These are phyloP conservation scores for Micropoecilia bifurca DNA, from an alignment of 2,797 vertebrate species.

Conservation along the genomic window DNA sequence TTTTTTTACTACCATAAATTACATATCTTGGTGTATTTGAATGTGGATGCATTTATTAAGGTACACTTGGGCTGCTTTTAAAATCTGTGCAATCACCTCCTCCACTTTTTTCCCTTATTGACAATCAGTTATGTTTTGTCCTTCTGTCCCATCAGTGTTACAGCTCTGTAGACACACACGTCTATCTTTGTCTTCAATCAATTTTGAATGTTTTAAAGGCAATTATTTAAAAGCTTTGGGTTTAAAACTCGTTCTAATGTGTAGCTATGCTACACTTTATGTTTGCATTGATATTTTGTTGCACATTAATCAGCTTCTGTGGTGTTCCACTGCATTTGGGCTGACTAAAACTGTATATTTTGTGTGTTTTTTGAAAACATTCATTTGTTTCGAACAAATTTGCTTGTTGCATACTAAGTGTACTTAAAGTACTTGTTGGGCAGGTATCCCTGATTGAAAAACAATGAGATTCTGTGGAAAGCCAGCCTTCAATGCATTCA, in stretches of 20 bases:
- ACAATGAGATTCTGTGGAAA: conserved; percentile 26
- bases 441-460: conserved; percentile 62
- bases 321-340: conserved; percentile 49
- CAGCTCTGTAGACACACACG: conserved; percentile 20
- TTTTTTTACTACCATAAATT: conserved; percentile 9
- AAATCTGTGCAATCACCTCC: conserved; percentile 69
- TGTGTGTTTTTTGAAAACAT: conserved; percentile 64
- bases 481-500: conserved; percentile 36
- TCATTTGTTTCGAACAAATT: conserved; percentile 65
- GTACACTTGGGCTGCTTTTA: conserved; percentile 36
- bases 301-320: conserved; percentile 70
- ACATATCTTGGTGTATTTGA: conserved; percentile 18
- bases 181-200: conserved; percentile 57
- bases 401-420: conserved; percentile 74
- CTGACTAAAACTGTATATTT: conserved; percentile 69
- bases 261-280: conserved; percentile 67
- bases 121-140: conserved; percentile 76
- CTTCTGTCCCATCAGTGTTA: conserved; percentile 40
- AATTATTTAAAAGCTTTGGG: conserved; percentile 37
- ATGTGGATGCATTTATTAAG: conserved; percentile 33
- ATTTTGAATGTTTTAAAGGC: conserved; percentile 24
- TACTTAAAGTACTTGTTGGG: conserved; percentile 81
- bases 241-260: conserved; percentile 42
- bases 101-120: conserved; percentile 63
- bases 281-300: conserved; percentile 60